Conservation (phyloP, 2,888 invertebrate genomes). For the Vesta saturnalis region DNA sequence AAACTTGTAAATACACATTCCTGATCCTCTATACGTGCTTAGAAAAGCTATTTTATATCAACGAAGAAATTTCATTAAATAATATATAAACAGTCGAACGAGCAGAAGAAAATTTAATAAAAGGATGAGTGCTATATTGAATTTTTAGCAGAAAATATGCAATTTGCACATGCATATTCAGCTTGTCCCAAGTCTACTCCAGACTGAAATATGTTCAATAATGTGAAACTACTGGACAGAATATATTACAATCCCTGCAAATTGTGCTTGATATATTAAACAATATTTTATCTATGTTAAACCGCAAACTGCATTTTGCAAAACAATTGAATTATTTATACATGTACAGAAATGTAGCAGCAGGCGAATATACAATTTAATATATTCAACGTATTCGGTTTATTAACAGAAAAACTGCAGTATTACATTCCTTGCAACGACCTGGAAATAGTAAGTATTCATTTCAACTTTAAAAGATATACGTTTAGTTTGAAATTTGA, state of each 20-base stretch:
- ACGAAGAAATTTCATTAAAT: constrained; percentile 17
- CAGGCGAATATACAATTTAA: too few relatives aligned
- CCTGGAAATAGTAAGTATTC: too few relatives aligned
- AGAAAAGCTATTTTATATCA: not conserved
- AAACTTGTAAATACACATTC: not conserved
- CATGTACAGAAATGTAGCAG: too few relatives aligned
- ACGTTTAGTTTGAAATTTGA: too few relatives aligned
- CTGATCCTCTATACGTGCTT: not conserved
- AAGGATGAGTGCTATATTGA: constrained; percentile 25
- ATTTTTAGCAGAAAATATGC: constrained; percentile 27
- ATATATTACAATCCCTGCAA: constrained; percentile 26
- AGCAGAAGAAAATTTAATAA: constrained; percentile 24
- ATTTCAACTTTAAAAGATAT: too few relatives aligned
- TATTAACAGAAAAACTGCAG: too few relatives aligned
- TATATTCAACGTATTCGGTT: too few relatives aligned
- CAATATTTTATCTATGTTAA: constrained; percentile 16
- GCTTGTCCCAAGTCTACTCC: constrained; percentile 21
- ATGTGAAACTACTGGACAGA: constrained; percentile 29
- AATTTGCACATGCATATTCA: constrained; percentile 35
- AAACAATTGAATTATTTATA: too few relatives aligned
- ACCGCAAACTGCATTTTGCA: constrained; percentile 15
- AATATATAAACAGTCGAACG: constrained; percentile 23
- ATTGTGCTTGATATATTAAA: constrained; percentile 32
- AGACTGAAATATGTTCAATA: constrained; percentile 37
- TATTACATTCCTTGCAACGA: too few relatives aligned